Base-by-base conservation (phyloP, 64 coral and sea anemone genomes). In the Cladopsammia gracilis region DNA sequence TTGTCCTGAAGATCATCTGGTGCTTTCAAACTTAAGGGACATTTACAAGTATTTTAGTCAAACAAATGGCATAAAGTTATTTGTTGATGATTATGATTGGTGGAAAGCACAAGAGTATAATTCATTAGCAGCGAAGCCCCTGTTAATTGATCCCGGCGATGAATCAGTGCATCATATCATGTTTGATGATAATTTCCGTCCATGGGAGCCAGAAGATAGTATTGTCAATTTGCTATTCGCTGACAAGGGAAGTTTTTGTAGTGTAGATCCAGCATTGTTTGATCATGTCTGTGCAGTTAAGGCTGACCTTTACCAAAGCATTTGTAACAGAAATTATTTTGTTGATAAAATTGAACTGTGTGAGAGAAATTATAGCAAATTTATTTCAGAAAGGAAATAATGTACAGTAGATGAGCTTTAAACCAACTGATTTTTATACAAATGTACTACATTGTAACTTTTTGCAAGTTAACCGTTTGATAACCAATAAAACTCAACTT, bases 101-200 rank as follows among this genome's bases (percentile, higher is more conserved):
- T 97, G 95, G 95, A 94, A 80, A 34, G 14, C 45, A 1, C 70
- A 93, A 13, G 65, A 73, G 13, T 97, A 51, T 60, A 13, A 26
- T 58, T 89, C 89, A 47, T 24, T 45, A 22, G 92, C 95, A 2
- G 95, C 81, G 7, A 97, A 97, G 22, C 95, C 95, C 13, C 19
- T 97, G 56, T 48, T 97, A 25, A 66, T 94, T 53, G 82, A 97
- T 6, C 66, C 69, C 3, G 44, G 7, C 59, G 95, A 97, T 62
- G 67, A 62, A 10, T 94, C 91, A 87, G 88, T 93, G 0, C 95
- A 97, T 56, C 95, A 97, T 57, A 97, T 97, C 65, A 87, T 97
- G 77, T 97, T 97, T 91, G 95, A 97, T 60, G 95, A 97, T 54
- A 97, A 97, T 58, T 93, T 97, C 42, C 91, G 95, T 43, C 48